A percentile compares a stretch with the other conserved stretches of the same genome.
These are phyloP conservation scores for Heteromormyrus szaboi DNA, from an alignment of 2,797 vertebrate genomes.

Conservation along the genomic window DNA sequence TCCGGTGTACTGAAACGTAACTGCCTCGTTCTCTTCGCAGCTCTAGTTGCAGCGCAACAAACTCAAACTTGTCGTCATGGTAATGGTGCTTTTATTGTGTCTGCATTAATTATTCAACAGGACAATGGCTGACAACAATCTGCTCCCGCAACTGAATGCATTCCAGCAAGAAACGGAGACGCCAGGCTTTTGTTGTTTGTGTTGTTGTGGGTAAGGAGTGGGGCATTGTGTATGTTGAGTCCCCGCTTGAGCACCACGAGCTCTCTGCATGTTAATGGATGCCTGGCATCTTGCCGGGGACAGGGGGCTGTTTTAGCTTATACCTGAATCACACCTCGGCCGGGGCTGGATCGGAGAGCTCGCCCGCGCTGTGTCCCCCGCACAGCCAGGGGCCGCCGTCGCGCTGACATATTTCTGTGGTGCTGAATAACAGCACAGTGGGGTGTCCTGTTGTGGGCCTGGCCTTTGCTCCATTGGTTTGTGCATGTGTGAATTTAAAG, in stretches of 20 bases:
- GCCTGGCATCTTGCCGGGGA: background rate
- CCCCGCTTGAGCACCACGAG: background rate
- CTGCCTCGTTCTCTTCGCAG: background rate
- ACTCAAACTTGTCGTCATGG: constrained; percentile 1
- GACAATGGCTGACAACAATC: background rate
- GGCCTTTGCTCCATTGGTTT: background rate
- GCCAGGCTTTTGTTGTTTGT: background rate
- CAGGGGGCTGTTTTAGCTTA: background rate
- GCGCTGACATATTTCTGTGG: background rate
- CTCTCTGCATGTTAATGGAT: background rate
- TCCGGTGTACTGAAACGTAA: constrained; percentile 7
- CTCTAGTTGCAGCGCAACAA: background rate
- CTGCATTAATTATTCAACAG: background rate
- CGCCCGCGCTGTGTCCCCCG: background rate
- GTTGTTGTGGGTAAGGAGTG: background rate
- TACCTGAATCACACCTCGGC: background rate
- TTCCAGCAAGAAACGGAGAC: background rate
- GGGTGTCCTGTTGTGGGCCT: background rate
- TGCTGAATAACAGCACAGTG: background rate
- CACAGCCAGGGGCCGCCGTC: background rate
- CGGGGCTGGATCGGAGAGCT: background rate
- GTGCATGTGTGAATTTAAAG: background rate
- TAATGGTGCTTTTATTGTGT: background rate
- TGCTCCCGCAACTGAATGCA: background rate
- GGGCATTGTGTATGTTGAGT: background rate